A percentile compares a stretch with the other conserved stretches of the same genome.
Evolutionary conservation across 1,140 invertebrate species (phyloP).

Genomic region (Sycophila sp.): DNA sequence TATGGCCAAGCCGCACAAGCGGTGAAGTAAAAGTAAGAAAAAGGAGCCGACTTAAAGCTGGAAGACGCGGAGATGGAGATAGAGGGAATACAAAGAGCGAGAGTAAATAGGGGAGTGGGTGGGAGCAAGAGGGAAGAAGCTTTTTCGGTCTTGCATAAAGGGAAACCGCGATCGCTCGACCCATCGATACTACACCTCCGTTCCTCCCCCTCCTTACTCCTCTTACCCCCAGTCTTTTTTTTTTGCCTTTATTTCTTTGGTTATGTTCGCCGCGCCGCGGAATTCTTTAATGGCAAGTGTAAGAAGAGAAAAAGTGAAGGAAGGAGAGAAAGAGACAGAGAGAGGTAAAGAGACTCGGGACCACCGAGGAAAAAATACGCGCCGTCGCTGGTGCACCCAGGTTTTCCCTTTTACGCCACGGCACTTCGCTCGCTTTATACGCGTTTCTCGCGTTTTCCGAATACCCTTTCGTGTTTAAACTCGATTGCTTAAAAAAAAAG

Average conservation of each 20-base stretch:
- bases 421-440: neutral
- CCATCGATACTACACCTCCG: no score
- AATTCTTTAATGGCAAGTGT: constrained; percentile 5
- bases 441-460: neutral
- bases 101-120: neutral
- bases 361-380: neutral
- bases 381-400: neutral
- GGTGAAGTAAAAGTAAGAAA: constrained; percentile 5
- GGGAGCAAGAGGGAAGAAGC: neutral
- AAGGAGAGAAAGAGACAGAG: neutral
- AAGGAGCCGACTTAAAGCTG: neutral
- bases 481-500: constrained; percentile 1
- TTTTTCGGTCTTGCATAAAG: neutral
- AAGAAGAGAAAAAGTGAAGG: neutral
- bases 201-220: no score
- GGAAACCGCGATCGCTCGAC: constrained; percentile 4
- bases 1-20: neutral
- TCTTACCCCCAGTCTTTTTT: neutral
- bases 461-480: neutral
- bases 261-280: neutral
- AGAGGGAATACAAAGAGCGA: neutral
- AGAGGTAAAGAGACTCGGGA: neutral
- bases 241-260: neutral
- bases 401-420: constrained; percentile 1
- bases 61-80: neutral